Evolutionary conservation across 2,113 vertebrate genomes (phyloP).

Genomic region (Ornithorhynchus anatinus): DNA sequence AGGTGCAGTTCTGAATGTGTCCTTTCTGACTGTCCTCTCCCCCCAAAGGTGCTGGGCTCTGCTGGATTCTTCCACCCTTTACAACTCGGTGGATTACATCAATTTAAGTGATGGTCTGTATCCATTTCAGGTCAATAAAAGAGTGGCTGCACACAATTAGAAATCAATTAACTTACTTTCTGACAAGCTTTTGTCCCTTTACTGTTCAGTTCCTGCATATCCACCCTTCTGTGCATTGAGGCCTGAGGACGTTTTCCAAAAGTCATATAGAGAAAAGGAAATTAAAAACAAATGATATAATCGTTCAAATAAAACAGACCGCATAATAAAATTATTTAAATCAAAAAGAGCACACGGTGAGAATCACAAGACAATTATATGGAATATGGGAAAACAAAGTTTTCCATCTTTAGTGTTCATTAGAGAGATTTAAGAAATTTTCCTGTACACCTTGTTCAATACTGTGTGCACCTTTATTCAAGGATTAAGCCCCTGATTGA

Average conservation of each 20-base stretch:
- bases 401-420: too few species aligned
- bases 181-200: slow-evolving; percentile 28
- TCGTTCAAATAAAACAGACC: not conserved
- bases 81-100: not conserved
- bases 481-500: too few species aligned
- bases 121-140: slow-evolving; percentile 21
- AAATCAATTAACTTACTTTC: slow-evolving; percentile 20
- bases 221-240: slow-evolving; percentile 13
- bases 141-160: not conserved
- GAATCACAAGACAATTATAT: too few species aligned
- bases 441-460: too few species aligned
- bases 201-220: slow-evolving; percentile 17
- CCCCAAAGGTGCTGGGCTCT: too few species aligned
- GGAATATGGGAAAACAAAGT: too few species aligned
- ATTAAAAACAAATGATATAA: slow-evolving; percentile 22
- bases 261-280: slow-evolving; percentile 8
- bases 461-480: too few species aligned
- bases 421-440: too few species aligned
- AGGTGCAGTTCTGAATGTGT: too few species aligned
- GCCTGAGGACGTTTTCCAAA: slow-evolving; percentile 33
- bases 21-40: too few species aligned
- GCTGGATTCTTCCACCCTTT: not conserved
- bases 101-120: slow-evolving; percentile 13
- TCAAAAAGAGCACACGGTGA: not conserved
- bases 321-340: not conserved